Percentiles rank a stretch among this genome's conserved stretches.
Conservation (phyloP, 2,113 vertebrate genomes). For the Aramus guarauna region DNA sequence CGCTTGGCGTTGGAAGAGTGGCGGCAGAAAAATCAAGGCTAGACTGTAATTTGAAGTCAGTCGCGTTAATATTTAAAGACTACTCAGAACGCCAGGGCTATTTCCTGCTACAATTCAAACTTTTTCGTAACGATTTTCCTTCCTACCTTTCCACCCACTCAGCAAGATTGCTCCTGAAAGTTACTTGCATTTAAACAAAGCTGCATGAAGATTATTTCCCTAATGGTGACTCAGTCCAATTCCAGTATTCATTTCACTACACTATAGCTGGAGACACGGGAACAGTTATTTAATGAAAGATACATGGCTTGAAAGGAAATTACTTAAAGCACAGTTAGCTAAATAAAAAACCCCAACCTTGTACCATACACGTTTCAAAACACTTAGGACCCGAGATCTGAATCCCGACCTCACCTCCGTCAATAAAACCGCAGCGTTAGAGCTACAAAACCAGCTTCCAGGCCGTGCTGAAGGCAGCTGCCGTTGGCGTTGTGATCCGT, state of each 20-base stretch:
- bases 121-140: neutral
- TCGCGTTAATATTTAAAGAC: neutral
- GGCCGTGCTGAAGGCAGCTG: neutral
- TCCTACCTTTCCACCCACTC: conserved; percentile 41
- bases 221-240: conserved; percentile 22
- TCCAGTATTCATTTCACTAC: conserved; percentile 9
- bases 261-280: neutral
- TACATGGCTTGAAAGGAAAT: neutral
- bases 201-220: neutral
- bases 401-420: neutral
- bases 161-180: neutral
- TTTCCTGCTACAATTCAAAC: neutral
- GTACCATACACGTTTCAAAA: neutral
- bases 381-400: neutral
- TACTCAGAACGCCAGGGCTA: neutral
- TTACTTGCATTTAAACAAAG: neutral
- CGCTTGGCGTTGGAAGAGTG: neutral
- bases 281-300: neutral
- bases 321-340: neutral
- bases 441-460: neutral
- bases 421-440: rapidly evolving
- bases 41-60: neutral
- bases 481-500: rapidly evolving
- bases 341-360: neutral
- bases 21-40: neutral